Evolutionary conservation across 2,888 invertebrate genomes (phyloP), one percentile per base, ranked within the genome.

Genomic region (Oscheius myriophilus): DNA sequence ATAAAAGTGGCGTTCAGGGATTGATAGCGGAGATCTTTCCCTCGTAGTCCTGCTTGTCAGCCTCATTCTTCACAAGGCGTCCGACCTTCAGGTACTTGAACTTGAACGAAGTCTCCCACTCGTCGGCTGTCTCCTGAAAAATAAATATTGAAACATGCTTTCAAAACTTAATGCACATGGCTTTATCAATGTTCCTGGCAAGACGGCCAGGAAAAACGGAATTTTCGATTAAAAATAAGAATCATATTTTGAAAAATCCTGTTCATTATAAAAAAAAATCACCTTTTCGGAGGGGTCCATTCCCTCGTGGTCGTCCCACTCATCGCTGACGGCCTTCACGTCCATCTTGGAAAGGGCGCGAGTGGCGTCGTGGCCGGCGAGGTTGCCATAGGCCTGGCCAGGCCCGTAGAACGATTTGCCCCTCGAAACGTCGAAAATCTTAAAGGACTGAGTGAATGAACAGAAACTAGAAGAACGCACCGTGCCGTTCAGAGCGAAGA

Each of bases 391-490:
- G 0, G 84, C 67, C 39, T 78, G 78, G 23, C 81, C 83, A 11
- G 83, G 82, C 6, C 85, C 85, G 67, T 85, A 85, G 71, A 84
- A 85, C 33, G 73, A 68, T 6, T 61, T 76, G 43, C 83, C 85
- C 21, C 79, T 79, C 9, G 84, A 78, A 33, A 85, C 84, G 67
- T 85, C 85, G 61, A 78, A 85, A 49, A 85, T 83, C 85, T 85
- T 54, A 25, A 79, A 73, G 14, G 21, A 52, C 26, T 41, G 39
- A 21, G 1, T 3, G 2, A 25, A 3, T 21, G 1, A 16, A 39
- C 25, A 46, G 26, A 16, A 49, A 26, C 14, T 26, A 33, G 41
- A 25, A n/a, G 21, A 39, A 49, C 46, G 18, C 49, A 84, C 84
- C 33, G 78, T 81, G 72, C 84, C 82, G 65, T 77, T 78, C 33